Percentiles rank a stretch among this genome's conserved stretches.
Conservation (phyloP, 2,888 invertebrate genomes). For the Willowsia nigromaculata region DNA sequence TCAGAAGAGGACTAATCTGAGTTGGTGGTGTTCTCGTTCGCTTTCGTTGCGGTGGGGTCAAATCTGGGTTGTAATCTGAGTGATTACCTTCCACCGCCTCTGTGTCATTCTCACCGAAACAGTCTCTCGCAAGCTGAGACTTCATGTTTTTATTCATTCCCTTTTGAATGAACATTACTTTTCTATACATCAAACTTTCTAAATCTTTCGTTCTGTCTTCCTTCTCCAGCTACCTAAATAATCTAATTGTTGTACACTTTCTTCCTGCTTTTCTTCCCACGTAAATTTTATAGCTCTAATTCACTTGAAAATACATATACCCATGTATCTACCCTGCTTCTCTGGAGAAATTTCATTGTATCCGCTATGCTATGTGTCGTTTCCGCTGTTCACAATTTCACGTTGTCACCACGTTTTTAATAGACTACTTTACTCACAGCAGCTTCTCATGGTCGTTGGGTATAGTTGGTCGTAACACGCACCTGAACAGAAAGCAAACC, state of each 20-base stretch:
- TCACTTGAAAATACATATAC: background rate
- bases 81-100: background rate
- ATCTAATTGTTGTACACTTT: background rate
- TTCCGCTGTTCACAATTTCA: background rate
- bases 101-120: background rate
- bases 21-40: constrained; percentile 39
- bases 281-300: background rate
- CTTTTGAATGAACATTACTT: background rate
- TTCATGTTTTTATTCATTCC: constrained; percentile 5
- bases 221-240: background rate
- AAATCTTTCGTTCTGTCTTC: background rate
- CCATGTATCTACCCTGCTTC: background rate
- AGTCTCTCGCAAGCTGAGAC: background rate
- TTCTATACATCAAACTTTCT: background rate
- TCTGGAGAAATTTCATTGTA: background rate
- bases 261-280: background rate
- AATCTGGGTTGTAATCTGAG: background rate
- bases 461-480: too few relatives aligned
- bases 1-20: constrained; percentile 54
- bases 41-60: constrained; percentile 28
- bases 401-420: constrained; percentile 22
- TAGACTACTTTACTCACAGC: background rate
- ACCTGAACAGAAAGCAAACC: too few relatives aligned
- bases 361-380: background rate
- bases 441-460: background rate